phyloP scores from a whole-genome alignment of 2,797 vertebrate species.

The Tauraco hartlaubi region DNA sequence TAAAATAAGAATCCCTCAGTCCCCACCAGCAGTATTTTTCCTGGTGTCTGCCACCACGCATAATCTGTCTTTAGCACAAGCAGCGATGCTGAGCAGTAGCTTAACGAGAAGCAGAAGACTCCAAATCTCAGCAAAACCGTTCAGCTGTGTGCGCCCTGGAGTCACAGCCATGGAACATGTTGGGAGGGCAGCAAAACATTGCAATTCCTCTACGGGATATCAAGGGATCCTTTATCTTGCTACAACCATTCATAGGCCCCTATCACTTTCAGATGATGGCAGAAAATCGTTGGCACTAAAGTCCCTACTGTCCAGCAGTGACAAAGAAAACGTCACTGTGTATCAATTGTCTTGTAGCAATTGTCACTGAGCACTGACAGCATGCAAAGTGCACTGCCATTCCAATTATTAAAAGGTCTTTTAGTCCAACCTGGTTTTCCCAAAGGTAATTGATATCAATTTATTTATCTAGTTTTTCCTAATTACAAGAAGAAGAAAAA shows the following conservation, averaged over 20 bases:
- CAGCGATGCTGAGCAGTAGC: neutral
- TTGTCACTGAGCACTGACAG: constrained; percentile 60
- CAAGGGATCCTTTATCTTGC: constrained; percentile 74
- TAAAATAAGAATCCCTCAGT: neutral
- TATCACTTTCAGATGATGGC: constrained; percentile 78
- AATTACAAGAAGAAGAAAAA: constrained; percentile 44
- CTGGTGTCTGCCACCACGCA: neutral
- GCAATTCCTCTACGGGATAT: constrained; percentile 24
- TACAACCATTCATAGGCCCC: constrained; percentile 62
- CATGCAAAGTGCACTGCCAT: constrained; percentile 62
- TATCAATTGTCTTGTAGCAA: constrained; percentile 66
- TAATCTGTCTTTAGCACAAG: neutral
- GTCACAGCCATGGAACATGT: constrained; percentile 20
- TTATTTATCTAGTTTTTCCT: constrained; percentile 72
- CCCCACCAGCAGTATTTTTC: neutral
- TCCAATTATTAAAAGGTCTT: constrained; percentile 64
- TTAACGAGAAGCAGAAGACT: neutral
- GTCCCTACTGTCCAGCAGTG: constrained; percentile 70
- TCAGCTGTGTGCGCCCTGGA: constrained; percentile 4
- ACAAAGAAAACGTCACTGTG: constrained; percentile 73
- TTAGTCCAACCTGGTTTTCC: constrained; percentile 54
- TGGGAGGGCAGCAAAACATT: constrained; percentile 46
- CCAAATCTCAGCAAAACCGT: constrained; percentile 48
- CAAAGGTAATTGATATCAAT: constrained; percentile 63
- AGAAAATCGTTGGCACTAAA: constrained; percentile 81